Evolutionary conservation across 1,140 invertebrate species (phyloP).

Genomic region (Phymorhynchus buccinoides): DNA sequence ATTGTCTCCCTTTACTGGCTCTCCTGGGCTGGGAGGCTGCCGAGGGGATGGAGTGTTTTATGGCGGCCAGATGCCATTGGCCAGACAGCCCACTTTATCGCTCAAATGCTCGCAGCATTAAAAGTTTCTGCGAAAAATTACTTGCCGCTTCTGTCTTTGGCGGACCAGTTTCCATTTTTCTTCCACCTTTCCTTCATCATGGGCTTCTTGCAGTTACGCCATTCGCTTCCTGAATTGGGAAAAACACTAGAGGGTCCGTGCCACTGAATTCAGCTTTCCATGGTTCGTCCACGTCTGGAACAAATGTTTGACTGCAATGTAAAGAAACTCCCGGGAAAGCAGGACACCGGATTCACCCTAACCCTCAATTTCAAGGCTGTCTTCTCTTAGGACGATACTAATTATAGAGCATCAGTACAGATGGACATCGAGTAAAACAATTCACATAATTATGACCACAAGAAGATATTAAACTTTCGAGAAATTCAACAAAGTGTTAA

Average conservation of each 20-base stretch:
- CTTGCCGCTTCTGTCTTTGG: slow-evolving; percentile 40
- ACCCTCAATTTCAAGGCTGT: too few species aligned
- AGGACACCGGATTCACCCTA: too few species aligned
- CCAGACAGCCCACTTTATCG: slow-evolving; percentile 39
- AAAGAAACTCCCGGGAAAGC: too few species aligned
- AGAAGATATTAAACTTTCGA: too few species aligned
- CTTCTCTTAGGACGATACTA: too few species aligned
- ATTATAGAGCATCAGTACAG: too few species aligned
- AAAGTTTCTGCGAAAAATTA: slow-evolving; percentile 42
- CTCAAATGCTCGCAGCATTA: slow-evolving; percentile 41
- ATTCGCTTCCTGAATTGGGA: not conserved
- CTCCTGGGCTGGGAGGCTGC: slow-evolving; percentile 12
- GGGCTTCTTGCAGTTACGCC: not conserved
- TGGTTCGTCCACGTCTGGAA: not conserved
- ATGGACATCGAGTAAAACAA: too few species aligned
- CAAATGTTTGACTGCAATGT: not conserved
- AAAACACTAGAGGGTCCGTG: too few species aligned
- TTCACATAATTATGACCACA: too few species aligned
- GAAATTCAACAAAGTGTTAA: too few species aligned
- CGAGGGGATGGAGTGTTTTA: slow-evolving; percentile 40
- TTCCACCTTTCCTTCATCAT: not conserved
- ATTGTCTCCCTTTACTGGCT: slow-evolving; percentile 35
- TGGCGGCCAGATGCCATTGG: slow-evolving; percentile 39
- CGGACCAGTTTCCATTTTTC: slow-evolving; percentile 25
- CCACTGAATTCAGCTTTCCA: not conserved